A percentile compares a stretch with the other conserved stretches of the same genome.
Evolutionary conservation across 2,888 invertebrate species (phyloP).

Genomic region (Neoaliturus tenellus): DNA sequence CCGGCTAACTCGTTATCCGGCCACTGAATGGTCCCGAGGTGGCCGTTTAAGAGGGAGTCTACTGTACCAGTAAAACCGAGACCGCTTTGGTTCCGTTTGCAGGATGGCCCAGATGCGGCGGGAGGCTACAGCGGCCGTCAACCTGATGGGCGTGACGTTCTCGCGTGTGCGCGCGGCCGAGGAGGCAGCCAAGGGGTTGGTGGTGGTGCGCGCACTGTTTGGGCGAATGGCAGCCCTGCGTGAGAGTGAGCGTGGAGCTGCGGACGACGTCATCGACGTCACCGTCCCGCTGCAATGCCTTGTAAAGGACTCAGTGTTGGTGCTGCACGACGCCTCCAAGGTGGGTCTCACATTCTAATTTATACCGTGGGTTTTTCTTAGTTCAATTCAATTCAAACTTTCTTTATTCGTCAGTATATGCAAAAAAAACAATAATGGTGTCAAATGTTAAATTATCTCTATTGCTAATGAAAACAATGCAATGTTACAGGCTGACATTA

Average conservation of each 20-base stretch:
- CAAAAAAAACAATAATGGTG: no score
- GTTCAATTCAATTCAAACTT: no score
- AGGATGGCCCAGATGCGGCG: constrained; percentile 86
- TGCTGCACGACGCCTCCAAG: constrained; percentile 90
- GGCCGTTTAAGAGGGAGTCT: no score
- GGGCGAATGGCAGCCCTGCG: constrained; percentile 77
- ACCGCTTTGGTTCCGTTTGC: no score
- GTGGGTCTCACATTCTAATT: constrained; percentile 76
- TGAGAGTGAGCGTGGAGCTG: constrained; percentile 67
- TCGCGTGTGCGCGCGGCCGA: constrained; percentile 89
- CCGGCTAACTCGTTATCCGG: no score
- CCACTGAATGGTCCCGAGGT: no score
- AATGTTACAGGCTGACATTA: no score
- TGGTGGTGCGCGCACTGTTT: constrained; percentile 90
- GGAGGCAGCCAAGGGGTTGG: constrained; percentile 86
- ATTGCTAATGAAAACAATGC: no score
- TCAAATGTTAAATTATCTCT: no score
- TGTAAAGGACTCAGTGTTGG: constrained; percentile 92
- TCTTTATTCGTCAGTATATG: no score
- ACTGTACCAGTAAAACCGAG: no score
- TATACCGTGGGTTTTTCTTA: no score
- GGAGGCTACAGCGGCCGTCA: constrained; percentile 91
- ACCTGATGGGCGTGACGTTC: constrained; percentile 94
- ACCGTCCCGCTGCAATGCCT: constrained; percentile 97
- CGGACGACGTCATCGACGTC: constrained; percentile 86